Evolutionary conservation across 2,113 vertebrate species (phyloP), one percentile per base, ranked within the genome.

Genomic region (Onychostoma macrolepis): DNA sequence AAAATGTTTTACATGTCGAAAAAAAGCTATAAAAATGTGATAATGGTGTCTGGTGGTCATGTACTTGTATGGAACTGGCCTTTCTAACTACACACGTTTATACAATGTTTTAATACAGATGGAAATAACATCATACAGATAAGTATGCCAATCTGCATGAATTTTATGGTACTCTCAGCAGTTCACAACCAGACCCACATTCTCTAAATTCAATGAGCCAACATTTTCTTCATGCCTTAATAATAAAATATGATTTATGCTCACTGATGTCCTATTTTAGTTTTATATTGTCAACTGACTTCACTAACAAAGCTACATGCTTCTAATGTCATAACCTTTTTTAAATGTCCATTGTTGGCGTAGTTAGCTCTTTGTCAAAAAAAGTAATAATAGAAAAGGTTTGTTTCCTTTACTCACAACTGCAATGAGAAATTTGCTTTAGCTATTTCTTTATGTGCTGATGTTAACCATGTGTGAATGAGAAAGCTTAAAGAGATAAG

Each of bases 271-370:
- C 76, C 84, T 53, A 88, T 89, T 83, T 67, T 81, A 79, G 87
- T 30, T 56, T 77, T 77, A 76, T 56, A 90, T 43, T 78, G 80
- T 15, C 17, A 76, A 83, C 86, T 24, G 33, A 83, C 28, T 8
- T 88, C 81, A 83, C 78, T 90, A 30, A 88, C 84, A 28, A 91
- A 90, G 91, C 91, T 83, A 75, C 50, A 89, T 88, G 50, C 85
- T 87, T 36, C 67, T 75, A 67, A 19, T 36, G 86, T 90, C 89
- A 91, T 85, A 88, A 90, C 91, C 88, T 91, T 89, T 81, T 88
- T 41, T 69, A 81, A 79, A 75, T 72, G 78, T 90, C 21, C 6
- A 58, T 61, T 36, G 80, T 50, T 48, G 53, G 41, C 81, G 67
- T 82, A 56, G 43, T 69, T 89, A 88, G 17, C n/a, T 82, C 10